Conservation (phyloP, 2,113 vertebrate species). For the Nyctibius bracteatus region DNA sequence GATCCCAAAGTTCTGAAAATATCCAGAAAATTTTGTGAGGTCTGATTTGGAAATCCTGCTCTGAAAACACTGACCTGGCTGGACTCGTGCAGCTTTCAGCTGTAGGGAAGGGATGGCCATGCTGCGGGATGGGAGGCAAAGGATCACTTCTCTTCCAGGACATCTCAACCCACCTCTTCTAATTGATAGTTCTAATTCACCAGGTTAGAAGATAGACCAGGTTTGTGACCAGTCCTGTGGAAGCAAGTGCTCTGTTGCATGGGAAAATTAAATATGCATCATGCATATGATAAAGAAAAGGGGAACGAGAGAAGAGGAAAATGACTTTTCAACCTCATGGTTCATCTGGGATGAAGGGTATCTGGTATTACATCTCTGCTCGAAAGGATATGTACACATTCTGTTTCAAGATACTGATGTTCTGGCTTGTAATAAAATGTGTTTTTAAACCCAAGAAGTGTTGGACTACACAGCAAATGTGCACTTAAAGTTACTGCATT, state of each 20-base stretch:
- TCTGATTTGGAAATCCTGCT: not conserved
- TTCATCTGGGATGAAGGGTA: not conserved
- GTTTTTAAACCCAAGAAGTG: constrained; percentile 13
- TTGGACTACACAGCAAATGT: constrained; percentile 30
- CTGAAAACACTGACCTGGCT: not conserved
- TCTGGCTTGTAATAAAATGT: constrained; percentile 21
- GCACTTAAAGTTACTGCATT: constrained; percentile 53
- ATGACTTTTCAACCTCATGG: not conserved
- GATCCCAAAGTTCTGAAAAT: not conserved
- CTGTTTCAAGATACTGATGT: not conserved
- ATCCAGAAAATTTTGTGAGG: not conserved
- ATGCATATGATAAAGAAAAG: not conserved
- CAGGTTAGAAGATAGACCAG: not conserved
- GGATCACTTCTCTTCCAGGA: not conserved
- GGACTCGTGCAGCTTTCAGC: not conserved
- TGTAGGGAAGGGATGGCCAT: not conserved
- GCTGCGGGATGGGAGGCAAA: not conserved
- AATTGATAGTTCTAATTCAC: not conserved
- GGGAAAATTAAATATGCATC: not conserved
- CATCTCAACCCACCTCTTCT: not conserved
- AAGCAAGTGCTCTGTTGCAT: not conserved
- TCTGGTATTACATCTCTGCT: not conserved
- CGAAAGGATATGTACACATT: not conserved
- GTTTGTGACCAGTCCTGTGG: not conserved
- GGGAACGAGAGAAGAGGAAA: not conserved